Percentiles rank a stretch among this genome's conserved stretches.
Evolutionary conservation across 2,888 invertebrate species (phyloP).

Genomic region (Synergus itoensis): DNA sequence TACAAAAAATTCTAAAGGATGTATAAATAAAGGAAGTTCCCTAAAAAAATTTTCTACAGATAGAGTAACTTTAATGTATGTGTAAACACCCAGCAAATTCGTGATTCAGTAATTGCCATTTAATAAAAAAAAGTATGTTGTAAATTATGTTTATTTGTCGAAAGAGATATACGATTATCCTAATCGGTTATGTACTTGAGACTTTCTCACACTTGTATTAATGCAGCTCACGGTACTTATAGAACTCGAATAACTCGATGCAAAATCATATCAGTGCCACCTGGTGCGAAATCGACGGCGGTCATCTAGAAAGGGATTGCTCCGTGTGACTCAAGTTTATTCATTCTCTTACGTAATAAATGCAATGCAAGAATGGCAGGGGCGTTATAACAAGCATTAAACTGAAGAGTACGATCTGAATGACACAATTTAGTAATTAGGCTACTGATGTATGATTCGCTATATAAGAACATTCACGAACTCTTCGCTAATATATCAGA

Average conservation of each 20-base stretch:
- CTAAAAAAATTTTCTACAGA: neutral
- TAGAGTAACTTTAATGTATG: neutral
- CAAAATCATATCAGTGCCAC: conserved; percentile 26
- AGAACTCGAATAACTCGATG: conserved; percentile 7
- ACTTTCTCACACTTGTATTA: conserved; percentile 35
- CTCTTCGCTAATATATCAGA: neutral
- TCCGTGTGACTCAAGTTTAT: conserved; percentile 33
- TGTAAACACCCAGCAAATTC: neutral
- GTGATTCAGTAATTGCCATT: neutral
- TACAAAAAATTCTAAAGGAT: no score
- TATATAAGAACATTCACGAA: neutral
- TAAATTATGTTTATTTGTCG: conserved; percentile 6
- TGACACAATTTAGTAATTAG: conserved; percentile 29
- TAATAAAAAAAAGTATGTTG: neutral
- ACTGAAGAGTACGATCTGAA: neutral
- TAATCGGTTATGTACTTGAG: neutral
- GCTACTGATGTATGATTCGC: neutral
- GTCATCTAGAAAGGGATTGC: conserved; percentile 39
- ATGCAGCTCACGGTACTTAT: neutral
- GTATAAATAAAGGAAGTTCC: neutral
- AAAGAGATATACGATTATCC: conserved; percentile 18
- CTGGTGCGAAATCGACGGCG: conserved; percentile 25
- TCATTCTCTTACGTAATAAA: conserved; percentile 29
- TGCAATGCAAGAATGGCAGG: neutral
- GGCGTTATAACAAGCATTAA: neutral